Conservation (phyloP, 2,797 vertebrate species). For the Pteronotus mesoamericanus region DNA sequence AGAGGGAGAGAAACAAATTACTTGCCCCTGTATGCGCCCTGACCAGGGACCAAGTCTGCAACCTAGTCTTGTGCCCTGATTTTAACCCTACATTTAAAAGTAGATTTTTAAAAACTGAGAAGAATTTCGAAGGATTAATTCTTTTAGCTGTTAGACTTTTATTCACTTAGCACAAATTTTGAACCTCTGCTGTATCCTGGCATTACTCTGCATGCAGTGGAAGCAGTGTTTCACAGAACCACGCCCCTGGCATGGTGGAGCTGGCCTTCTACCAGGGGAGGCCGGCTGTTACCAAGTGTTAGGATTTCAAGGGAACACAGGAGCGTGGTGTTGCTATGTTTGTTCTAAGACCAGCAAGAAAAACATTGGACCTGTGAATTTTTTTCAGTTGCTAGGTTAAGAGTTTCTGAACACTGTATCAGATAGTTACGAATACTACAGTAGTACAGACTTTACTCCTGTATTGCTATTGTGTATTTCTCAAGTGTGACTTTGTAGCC, state of each 20-base stretch:
- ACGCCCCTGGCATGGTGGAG: background rate
- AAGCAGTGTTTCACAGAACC: background rate
- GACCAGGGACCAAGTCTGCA: background rate
- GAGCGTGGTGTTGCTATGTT: background rate
- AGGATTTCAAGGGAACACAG: background rate
- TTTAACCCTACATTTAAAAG: background rate
- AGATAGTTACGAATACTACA: background rate
- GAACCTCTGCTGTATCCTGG: background rate
- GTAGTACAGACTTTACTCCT: background rate
- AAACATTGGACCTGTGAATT: background rate
- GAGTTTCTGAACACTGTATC: background rate
- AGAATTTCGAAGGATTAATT: conserved; percentile 2
- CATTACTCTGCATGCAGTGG: background rate
- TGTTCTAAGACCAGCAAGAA: background rate
- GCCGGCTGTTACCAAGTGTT: background rate
- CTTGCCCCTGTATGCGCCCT: background rate
- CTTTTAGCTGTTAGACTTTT: background rate
- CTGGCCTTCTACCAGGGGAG: background rate
- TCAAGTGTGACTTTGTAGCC: background rate
- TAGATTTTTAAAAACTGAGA: background rate
- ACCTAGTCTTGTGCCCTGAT: background rate
- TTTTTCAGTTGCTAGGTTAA: background rate
- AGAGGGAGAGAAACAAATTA: background rate
- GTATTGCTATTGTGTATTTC: background rate
- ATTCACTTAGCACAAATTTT: background rate